These are phyloP conservation scores for Emydocephalus ijimae DNA, from an alignment of 2,113 vertebrate genomes.

Conservation along the genomic window DNA sequence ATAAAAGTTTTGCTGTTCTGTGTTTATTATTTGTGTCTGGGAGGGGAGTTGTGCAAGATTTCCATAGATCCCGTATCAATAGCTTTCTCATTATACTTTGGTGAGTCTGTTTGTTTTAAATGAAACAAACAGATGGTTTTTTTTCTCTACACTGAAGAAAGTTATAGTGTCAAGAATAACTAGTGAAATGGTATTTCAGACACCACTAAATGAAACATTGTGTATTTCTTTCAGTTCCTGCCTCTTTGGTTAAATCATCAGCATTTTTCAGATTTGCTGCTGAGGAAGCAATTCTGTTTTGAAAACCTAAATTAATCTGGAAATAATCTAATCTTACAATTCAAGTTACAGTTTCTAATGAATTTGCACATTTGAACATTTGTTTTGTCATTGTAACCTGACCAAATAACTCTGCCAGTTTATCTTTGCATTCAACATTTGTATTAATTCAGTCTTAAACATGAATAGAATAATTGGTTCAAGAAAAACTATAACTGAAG, in stretches of 20 bases:
- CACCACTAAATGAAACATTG: conserved; percentile 24
- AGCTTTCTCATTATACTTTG: background rate
- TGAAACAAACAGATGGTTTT: conserved; percentile 13
- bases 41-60: background rate
- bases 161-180: conserved; percentile 43
- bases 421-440: background rate
- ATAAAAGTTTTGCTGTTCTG: background rate
- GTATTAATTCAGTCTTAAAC: conserved; percentile 22
- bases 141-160: conserved; percentile 33
- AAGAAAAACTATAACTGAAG: background rate
- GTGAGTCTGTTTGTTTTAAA: conserved; percentile 29
- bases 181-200: conserved; percentile 33
- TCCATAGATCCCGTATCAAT: background rate
- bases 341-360: conserved; percentile 50
- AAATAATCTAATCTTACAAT: conserved; percentile 27
- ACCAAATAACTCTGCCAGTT: background rate
- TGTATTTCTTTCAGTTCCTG: conserved; percentile 35
- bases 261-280: conserved; percentile 53
- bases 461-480: background rate
- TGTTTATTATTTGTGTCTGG: background rate
- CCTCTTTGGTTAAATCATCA: conserved; percentile 51
- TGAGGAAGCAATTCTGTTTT: conserved; percentile 50
- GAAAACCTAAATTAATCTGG: conserved; percentile 34
- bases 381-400: conserved; percentile 40
- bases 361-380: conserved; percentile 48